A percentile compares a stretch with the other conserved stretches of the same genome.
Conservation (phyloP, 2,888 invertebrate species). For the Drosophila mercatorum region DNA sequence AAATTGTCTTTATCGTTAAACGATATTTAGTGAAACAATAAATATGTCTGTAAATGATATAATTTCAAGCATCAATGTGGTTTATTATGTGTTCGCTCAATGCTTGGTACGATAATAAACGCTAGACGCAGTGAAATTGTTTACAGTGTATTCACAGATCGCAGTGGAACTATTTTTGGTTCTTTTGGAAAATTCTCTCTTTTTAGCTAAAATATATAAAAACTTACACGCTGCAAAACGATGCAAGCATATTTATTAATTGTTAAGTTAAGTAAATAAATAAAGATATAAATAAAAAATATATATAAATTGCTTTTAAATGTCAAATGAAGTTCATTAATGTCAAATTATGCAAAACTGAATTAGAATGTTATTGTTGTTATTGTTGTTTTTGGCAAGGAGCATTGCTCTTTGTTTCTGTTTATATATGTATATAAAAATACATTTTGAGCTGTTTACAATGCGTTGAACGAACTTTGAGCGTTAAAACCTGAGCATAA, state of each 20-base stretch:
- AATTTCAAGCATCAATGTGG: slow-evolving; percentile 65
- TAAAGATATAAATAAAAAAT: slow-evolving; percentile 3
- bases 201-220: slow-evolving; percentile 60
- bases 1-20: slow-evolving; percentile 31
- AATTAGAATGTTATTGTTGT: slow-evolving; percentile 30
- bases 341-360: slow-evolving; percentile 20
- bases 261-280: slow-evolving; percentile 43
- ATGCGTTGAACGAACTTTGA: slow-evolving; percentile 72
- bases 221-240: slow-evolving; percentile 72
- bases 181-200: slow-evolving; percentile 30
- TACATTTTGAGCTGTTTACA: slow-evolving; percentile 38
- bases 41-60: slow-evolving; percentile 19
- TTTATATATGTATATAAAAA: not conserved
- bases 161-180: slow-evolving; percentile 18
- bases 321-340: slow-evolving; percentile 35
- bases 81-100: slow-evolving; percentile 82
- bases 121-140: slow-evolving; percentile 65
- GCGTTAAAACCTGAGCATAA: slow-evolving; percentile 7
- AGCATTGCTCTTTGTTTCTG: slow-evolving; percentile 44
- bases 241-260: slow-evolving; percentile 48
- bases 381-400: slow-evolving; percentile 26
- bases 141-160: slow-evolving; percentile 39
- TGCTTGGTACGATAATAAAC: slow-evolving; percentile 83
- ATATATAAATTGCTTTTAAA: slow-evolving; percentile 5
- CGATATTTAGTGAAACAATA: slow-evolving; percentile 27